These are phyloP conservation scores for Mycetomoellerius zeteki DNA, from an alignment of 1,140 invertebrate species.

Conservation along the genomic window DNA sequence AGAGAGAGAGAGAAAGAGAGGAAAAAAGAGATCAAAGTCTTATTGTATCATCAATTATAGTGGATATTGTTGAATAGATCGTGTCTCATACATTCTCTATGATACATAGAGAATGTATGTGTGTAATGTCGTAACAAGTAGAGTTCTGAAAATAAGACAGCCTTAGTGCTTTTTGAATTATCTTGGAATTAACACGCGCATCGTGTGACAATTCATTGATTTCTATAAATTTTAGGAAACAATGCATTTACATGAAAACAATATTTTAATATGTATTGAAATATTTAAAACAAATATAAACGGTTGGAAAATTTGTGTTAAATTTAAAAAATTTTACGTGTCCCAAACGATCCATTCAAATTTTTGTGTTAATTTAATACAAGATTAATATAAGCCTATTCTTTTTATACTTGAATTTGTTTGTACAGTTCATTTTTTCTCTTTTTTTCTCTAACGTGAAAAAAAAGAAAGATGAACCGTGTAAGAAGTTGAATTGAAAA, in stretches of 20 bases:
- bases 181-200: not conserved
- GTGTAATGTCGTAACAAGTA: not conserved
- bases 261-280: not conserved
- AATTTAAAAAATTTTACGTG: no score
- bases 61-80: not conserved
- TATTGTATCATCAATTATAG: slow-evolving; percentile 7
- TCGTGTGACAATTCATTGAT: not conserved
- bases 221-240: not conserved
- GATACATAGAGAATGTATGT: no score
- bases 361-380: no score
- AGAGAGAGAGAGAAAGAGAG: not conserved
- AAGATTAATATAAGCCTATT: no score
- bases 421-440: not conserved
- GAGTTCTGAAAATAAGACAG: not conserved
- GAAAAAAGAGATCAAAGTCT: not conserved
- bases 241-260: not conserved
- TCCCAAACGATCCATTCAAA: no score
- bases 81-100: not conserved
- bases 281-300: not conserved
- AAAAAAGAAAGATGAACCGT: no score
- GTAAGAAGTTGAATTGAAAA: no score
- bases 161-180: not conserved
- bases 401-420: no score
- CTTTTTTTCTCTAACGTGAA: no score
- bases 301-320: no score